phyloP scores from a whole-genome alignment of 2,888 invertebrate genomes.

The Drosophila siamana region DNA sequence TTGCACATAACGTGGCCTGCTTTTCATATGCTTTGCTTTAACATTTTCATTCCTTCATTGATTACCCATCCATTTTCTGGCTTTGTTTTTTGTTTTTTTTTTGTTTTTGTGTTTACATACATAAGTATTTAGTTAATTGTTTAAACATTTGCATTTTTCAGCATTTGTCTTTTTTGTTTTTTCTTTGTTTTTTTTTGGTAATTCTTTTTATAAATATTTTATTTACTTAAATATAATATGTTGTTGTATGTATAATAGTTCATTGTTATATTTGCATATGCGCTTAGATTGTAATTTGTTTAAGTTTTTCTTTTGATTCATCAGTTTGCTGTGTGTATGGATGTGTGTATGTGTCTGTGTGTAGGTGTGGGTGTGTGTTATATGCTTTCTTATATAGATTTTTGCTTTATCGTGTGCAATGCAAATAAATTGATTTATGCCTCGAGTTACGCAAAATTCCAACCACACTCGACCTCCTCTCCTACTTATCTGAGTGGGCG shows the following conservation, averaged over 20 bases:
- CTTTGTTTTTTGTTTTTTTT: slow-evolving; percentile 20
- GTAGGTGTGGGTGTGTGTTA: slow-evolving; percentile 2
- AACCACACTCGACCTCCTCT: slow-evolving; percentile 37
- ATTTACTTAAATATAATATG: slow-evolving; percentile 72
- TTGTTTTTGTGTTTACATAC: slow-evolving; percentile 45
- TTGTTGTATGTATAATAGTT: slow-evolving; percentile 76
- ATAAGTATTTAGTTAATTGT: slow-evolving; percentile 65
- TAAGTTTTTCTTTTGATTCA: slow-evolving; percentile 73
- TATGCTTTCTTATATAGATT: slow-evolving; percentile 38
- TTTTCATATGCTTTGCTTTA: slow-evolving; percentile 42
- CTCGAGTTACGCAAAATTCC: slow-evolving; percentile 59
- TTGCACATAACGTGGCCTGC: slow-evolving; percentile 80
- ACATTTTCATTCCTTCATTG: slow-evolving; percentile 10
- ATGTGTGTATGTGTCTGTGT: slow-evolving; percentile 18
- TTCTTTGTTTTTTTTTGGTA: slow-evolving; percentile 17
- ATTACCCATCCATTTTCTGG: slow-evolving; percentile 48
- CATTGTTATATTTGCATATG: slow-evolving; percentile 79
- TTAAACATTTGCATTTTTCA: slow-evolving; percentile 58
- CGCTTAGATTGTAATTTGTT: slow-evolving; percentile 75
- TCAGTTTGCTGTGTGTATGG: slow-evolving; percentile 50
- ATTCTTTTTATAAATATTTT: slow-evolving; percentile 74
- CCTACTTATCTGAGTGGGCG: slow-evolving; percentile 9
- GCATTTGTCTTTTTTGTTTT: slow-evolving; percentile 46
- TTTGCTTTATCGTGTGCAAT: slow-evolving; percentile 46
- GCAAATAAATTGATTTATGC: slow-evolving; percentile 78